phyloP scores from a whole-genome alignment of 1,140 invertebrate species.

The Lithobius niger region DNA sequence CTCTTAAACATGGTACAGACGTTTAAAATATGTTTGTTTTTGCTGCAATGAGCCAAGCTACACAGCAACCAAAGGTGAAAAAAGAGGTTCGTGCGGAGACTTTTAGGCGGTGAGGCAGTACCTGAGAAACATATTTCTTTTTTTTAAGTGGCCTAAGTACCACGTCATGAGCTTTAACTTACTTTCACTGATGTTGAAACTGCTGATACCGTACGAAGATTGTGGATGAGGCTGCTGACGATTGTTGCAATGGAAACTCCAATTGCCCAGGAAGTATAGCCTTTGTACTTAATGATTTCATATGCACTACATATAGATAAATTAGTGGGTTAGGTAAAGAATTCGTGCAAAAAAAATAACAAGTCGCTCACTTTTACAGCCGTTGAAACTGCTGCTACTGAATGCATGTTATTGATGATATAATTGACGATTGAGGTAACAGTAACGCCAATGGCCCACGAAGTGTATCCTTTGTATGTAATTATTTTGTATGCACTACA shows the following conservation, averaged over 20 bases:
- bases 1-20: too few relatives aligned
- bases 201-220: constrained; percentile 60
- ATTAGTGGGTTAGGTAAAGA: too few relatives aligned
- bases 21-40: too few relatives aligned
- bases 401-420: constrained; percentile 16
- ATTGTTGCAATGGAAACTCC: constrained; percentile 66
- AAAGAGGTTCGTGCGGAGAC: too few relatives aligned
- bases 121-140: too few relatives aligned
- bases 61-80: too few relatives aligned
- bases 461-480: constrained; percentile 33
- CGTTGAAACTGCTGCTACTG: constrained; percentile 7
- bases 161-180: too few relatives aligned
- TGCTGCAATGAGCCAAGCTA: too few relatives aligned
- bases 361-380: background rate
- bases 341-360: background rate
- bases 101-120: too few relatives aligned
- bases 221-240: constrained; percentile 54
- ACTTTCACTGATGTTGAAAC: constrained; percentile 69
- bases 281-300: constrained; percentile 77
- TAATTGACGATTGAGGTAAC: constrained; percentile 13
- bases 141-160: too few relatives aligned
- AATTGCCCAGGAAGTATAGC: constrained; percentile 82
- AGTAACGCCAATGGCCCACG: constrained; percentile 31
- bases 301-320: constrained; percentile 58
- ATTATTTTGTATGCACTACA: constrained; percentile 27